Base-by-base conservation (phyloP, 2,113 vertebrate species). In the Toxotes jaculatrix region DNA sequence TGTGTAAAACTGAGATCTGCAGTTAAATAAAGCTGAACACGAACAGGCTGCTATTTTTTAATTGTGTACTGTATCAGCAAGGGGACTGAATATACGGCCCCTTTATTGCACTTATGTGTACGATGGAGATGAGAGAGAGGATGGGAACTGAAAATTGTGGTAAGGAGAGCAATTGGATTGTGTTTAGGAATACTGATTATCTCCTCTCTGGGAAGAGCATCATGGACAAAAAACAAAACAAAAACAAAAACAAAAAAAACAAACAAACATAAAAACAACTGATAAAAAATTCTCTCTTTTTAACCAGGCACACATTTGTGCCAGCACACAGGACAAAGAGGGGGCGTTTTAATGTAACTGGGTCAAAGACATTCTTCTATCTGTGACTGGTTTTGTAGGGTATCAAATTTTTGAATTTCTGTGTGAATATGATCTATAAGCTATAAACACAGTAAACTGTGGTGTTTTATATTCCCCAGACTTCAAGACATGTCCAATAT, bases 61-160 rank as follows among this genome's bases (percentile, higher is more conserved):
- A 87, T 57, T 47, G 63, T 79, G 76, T 68, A 74, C 57, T 85
- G 68, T 74, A 60, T 87, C 73, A 86, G 77, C 23, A 4, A 66
- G 21, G 77, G 80, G 70, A 42, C 77, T 49, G 42, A 64, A 45
- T 59, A 79, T 68, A 74, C 0, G 17, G 13, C 84, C 87, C 89
- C 74, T 82, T 85, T 93, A 93, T 93, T 93, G 92, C 92, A 93
- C 92, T 88, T 88, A 31, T 84, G 79, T 79, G 61, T 81, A 51
- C 79, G 57, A n/a, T 49, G 61, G 72, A 56, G 47, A 75, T 5
- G 12, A 67, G n/a, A 23, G 72, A 40, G 70, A 56, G 32, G 36
- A 51, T 40, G 63, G 70, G 72, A 70, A 80, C 60, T 55, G 21
- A 67, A 80, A 83, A 84, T 47, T 56, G 69, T 14, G 4, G 45